These are phyloP conservation scores for Sebastiscus tertius DNA, from an alignment of 2,797 vertebrate genomes.

Conservation along the genomic window DNA sequence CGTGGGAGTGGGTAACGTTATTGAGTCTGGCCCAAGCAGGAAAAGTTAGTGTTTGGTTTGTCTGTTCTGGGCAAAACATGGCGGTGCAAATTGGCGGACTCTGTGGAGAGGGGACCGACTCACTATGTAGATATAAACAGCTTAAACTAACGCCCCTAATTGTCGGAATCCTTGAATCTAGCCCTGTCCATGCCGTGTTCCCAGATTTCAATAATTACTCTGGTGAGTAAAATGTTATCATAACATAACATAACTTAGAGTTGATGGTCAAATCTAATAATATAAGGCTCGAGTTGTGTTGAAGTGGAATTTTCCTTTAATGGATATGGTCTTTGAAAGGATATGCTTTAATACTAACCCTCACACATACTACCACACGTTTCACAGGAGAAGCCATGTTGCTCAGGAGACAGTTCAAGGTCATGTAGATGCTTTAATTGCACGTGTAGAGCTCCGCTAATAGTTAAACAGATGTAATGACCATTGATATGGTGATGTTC, in stretches of 20 bases:
- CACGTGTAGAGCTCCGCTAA: conserved; percentile 55
- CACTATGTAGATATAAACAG: too few species aligned
- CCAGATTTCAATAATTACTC: background rate
- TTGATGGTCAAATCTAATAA: background rate
- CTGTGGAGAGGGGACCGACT: too few species aligned
- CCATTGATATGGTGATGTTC: conserved; percentile 70
- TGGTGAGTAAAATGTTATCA: background rate
- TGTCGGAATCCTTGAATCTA: background rate
- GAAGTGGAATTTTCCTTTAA: background rate
- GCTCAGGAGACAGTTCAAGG: conserved; percentile 58
- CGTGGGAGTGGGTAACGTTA: too few species aligned
- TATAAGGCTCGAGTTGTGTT: background rate
- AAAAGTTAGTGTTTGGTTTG: too few species aligned
- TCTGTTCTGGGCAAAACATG: too few species aligned
- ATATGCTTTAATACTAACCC: background rate
- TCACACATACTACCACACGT: conserved; percentile 24
- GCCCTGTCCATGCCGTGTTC: background rate
- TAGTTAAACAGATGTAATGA: conserved; percentile 76
- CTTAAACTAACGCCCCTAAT: background rate
- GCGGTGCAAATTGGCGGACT: too few species aligned
- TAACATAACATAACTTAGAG: background rate
- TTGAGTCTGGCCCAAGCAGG: too few species aligned
- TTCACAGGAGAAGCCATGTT: conserved; percentile 47
- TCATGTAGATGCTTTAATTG: conserved; percentile 68
- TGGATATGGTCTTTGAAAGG: background rate